Evolutionary conservation across 2,797 vertebrate species (phyloP).

Genomic region (Mycteria americana): DNA sequence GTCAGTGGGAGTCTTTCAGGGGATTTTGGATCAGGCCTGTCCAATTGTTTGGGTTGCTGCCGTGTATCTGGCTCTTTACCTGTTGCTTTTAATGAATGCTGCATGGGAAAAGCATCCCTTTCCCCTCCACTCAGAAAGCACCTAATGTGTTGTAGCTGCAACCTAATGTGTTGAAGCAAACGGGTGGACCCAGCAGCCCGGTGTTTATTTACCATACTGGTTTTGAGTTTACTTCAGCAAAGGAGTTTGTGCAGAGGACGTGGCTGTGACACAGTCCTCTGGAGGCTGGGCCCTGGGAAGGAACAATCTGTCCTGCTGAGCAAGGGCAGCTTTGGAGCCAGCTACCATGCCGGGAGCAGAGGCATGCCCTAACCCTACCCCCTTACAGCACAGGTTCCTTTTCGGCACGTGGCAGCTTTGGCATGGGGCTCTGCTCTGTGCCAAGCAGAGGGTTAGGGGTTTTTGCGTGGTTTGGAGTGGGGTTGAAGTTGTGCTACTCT

Average conservation of each 20-base stretch:
- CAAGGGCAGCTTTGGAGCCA: background rate
- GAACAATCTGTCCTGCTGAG: background rate
- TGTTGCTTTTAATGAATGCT: background rate
- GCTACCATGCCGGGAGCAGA: background rate
- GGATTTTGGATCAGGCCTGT: background rate
- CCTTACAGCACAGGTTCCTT: background rate
- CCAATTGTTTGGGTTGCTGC: background rate
- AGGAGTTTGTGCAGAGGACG: background rate
- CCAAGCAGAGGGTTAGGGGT: background rate
- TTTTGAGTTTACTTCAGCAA: background rate
- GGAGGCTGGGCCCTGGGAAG: background rate
- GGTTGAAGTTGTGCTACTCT: background rate
- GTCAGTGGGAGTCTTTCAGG: background rate
- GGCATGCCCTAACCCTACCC: background rate
- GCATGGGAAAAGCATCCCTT: rapidly evolving
- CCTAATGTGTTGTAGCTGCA: background rate
- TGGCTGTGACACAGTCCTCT: background rate
- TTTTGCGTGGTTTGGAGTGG: background rate
- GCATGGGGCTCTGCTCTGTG: background rate
- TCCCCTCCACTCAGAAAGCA: background rate
- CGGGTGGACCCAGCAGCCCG: rapidly evolving
- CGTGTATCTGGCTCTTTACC: background rate
- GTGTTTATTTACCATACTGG: background rate
- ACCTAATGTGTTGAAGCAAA: background rate
- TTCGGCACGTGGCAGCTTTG: background rate